phyloP scores from a whole-genome alignment of 1,140 invertebrate species.

The Fopius arisanus region DNA sequence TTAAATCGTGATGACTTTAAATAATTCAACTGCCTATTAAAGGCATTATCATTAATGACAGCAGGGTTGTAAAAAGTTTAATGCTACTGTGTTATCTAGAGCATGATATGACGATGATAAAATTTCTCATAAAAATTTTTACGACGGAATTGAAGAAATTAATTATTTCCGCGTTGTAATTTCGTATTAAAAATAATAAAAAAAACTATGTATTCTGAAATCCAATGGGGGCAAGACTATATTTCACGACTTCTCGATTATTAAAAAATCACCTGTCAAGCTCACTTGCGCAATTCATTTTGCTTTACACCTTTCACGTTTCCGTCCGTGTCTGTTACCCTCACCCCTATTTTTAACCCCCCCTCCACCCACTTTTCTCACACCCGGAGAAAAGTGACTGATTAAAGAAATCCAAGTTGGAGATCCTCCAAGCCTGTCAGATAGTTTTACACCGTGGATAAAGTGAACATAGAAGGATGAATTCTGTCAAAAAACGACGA shows the following conservation, averaged over 20 bases:
- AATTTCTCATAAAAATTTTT: neutral
- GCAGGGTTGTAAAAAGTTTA: neutral
- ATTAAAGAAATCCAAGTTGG: slow-evolving; percentile 55
- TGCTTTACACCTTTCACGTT: slow-evolving; percentile 27
- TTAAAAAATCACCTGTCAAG: slow-evolving; percentile 51
- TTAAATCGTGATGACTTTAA: neutral
- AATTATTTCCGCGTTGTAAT: neutral
- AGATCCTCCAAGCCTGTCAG: slow-evolving; percentile 34
- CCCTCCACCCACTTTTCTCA: neutral
- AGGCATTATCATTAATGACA: neutral
- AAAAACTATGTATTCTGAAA: neutral
- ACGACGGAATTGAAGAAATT: neutral
- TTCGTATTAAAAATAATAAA: neutral
- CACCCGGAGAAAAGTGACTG: slow-evolving; percentile 43
- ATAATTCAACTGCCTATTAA: neutral
- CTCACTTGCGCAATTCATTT: slow-evolving; percentile 53
- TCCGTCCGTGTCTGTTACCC: slow-evolving; percentile 22
- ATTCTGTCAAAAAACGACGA: slow-evolving; percentile 46
- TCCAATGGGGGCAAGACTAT: neutral
- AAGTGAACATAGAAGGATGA: slow-evolving; percentile 23
- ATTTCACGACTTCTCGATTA: slow-evolving; percentile 33
- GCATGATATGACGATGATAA: neutral
- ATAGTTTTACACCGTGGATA: neutral
- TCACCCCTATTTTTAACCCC: slow-evolving; percentile 25
- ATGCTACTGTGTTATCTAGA: neutral